phyloP scores from a whole-genome alignment of 2,888 invertebrate genomes.

The Sepiola atlantica region DNA sequence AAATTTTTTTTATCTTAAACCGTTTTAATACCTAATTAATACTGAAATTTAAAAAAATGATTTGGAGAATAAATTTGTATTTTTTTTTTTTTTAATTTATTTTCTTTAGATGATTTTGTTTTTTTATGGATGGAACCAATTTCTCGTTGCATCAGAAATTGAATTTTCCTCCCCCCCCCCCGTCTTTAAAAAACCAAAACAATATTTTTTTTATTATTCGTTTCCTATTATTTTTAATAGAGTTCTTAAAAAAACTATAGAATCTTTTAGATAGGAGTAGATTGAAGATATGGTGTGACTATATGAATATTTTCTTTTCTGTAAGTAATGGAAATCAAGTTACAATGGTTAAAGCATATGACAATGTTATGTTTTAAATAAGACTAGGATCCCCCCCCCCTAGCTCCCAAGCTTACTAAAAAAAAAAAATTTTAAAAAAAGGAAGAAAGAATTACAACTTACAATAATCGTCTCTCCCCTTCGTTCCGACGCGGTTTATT shows the following conservation, averaged over 20 bases:
- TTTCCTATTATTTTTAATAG: background rate
- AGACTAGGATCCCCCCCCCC: too few species aligned
- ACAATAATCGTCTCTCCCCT: too few species aligned
- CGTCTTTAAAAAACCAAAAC: too few species aligned
- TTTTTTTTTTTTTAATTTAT: background rate
- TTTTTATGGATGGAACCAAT: background rate
- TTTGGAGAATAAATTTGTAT: background rate
- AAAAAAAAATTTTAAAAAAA: too few species aligned
- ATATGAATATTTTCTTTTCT: background rate
- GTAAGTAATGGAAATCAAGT: background rate
- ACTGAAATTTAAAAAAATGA: background rate
- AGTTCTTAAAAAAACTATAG: background rate
- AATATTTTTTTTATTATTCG: too few species aligned
- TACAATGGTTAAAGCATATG: background rate
- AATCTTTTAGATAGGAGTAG: background rate
- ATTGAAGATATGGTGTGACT: background rate
- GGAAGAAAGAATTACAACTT: too few species aligned
- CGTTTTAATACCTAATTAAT: background rate
- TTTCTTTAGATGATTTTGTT: background rate
- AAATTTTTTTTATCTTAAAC: background rate
- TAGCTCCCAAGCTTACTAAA: too few species aligned
- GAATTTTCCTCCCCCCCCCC: too few species aligned
- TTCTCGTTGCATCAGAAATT: background rate
- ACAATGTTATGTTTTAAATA: too few species aligned
- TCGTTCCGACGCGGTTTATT: too few species aligned